Percentiles rank a stretch among this genome's conserved stretches.
Evolutionary conservation across 2,113 vertebrate genomes (phyloP).

Genomic region (Pyxicephalus adspersus): DNA sequence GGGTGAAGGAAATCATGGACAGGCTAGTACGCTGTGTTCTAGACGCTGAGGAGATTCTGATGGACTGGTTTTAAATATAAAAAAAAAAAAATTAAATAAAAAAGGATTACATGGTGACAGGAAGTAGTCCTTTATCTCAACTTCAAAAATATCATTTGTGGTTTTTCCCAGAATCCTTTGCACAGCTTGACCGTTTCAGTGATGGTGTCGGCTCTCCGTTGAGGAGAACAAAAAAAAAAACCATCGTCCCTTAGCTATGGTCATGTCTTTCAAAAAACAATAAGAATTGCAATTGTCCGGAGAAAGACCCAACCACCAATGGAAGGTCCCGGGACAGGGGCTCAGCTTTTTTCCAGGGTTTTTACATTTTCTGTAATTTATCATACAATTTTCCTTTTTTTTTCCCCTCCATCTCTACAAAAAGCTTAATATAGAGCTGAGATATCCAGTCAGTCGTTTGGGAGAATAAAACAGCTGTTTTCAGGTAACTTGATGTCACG

Average conservation of each 20-base stretch:
- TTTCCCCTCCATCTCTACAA: neutral
- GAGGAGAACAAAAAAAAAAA: no score
- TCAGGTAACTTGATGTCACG: neutral
- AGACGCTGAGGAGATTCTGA: neutral
- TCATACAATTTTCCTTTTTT: neutral
- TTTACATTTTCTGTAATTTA: neutral
- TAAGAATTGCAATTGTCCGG: no score
- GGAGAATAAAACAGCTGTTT: slow-evolving; percentile 14
- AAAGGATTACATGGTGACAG: neutral
- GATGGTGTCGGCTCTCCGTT: no score
- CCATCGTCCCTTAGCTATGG: no score
- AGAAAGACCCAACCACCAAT: neutral
- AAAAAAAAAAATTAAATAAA: neutral
- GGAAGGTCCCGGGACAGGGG: neutral
- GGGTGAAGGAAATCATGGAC: slow-evolving; percentile 1
- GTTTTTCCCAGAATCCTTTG: slow-evolving; percentile 6
- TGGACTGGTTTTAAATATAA: no score
- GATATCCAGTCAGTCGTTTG: neutral
- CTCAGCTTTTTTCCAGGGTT: neutral
- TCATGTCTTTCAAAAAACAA: no score
- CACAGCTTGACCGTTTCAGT: neutral
- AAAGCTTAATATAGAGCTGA: neutral
- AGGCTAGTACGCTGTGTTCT: neutral
- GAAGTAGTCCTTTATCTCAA: neutral
- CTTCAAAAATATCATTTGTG: neutral